A percentile compares a stretch with the other conserved stretches of the same genome.
phyloP scores from a whole-genome alignment of 2,113 vertebrate genomes.

The Hippocampus comes region DNA sequence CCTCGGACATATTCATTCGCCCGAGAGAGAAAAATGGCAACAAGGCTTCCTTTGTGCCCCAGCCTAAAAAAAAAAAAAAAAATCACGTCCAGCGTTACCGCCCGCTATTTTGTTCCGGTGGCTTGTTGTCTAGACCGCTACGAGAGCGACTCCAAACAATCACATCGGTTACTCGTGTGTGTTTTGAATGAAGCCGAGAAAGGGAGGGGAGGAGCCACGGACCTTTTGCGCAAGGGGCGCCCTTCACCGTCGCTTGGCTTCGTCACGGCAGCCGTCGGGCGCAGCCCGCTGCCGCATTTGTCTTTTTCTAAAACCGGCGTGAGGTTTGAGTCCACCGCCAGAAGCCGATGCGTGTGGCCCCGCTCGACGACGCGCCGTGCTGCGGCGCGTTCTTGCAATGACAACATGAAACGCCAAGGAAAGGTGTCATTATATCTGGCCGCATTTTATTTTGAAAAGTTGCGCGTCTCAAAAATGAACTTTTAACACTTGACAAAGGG shows the following conservation, averaged over 20 bases:
- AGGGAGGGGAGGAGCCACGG: too few species aligned
- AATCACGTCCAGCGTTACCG: too few species aligned
- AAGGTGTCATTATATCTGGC: neutral
- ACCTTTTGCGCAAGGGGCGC: neutral
- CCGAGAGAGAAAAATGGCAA: neutral
- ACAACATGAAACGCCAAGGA: neutral
- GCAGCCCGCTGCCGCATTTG: neutral
- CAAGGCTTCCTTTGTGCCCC: neutral
- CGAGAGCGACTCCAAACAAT: too few species aligned
- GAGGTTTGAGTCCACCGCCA: neutral
- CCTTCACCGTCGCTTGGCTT: neutral
- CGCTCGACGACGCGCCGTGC: neutral
- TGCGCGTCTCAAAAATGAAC: neutral
- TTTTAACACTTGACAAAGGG: slow-evolving; percentile 23
- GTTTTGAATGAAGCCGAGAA: too few species aligned
- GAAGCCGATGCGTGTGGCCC: neutral
- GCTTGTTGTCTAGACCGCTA: too few species aligned
- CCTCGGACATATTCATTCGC: slow-evolving; percentile 24
- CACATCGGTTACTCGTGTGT: too few species aligned
- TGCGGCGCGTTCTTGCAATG: neutral
- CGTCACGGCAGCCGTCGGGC: neutral
- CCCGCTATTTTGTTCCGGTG: too few species aligned
- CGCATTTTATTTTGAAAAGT: neutral
- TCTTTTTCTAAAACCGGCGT: neutral
- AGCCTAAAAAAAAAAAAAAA: too few species aligned